phyloP scores from a whole-genome alignment of 1,140 invertebrate species.

The Drosophila ogumai region DNA sequence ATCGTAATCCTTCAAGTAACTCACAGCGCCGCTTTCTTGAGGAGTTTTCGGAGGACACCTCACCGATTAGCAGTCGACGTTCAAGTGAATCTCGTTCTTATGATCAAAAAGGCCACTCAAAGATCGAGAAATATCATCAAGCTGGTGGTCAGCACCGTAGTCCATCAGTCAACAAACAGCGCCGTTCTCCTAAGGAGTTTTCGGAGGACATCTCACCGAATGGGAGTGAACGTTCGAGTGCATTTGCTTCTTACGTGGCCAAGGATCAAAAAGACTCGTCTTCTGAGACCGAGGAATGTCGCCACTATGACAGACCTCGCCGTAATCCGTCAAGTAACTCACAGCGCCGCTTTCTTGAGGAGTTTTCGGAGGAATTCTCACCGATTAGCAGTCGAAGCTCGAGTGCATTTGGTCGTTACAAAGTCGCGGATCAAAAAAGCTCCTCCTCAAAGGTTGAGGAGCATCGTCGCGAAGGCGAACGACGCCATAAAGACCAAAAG shows the following conservation, averaged over 20 bases:
- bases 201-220: neutral
- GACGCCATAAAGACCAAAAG: no score
- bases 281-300: neutral
- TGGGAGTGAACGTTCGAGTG: neutral
- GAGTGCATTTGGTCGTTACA: no score
- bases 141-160: neutral
- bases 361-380: neutral
- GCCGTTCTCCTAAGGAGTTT: neutral
- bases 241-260: neutral
- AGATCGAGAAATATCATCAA: conserved; percentile 4
- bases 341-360: neutral
- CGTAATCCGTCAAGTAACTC: neutral
- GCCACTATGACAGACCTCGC: neutral
- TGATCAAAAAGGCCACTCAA: neutral
- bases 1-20: neutral
- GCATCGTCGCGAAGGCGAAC: neutral
- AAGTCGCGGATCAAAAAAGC: neutral
- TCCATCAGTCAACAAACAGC: neutral
- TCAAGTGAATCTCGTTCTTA: neutral
- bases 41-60: neutral
- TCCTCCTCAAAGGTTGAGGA: neutral
- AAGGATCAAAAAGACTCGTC: neutral
- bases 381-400: neutral
- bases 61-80: no score
- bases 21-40: neutral